phyloP scores from a whole-genome alignment of 2,113 vertebrate genomes.

The Crypturellus undulatus region DNA sequence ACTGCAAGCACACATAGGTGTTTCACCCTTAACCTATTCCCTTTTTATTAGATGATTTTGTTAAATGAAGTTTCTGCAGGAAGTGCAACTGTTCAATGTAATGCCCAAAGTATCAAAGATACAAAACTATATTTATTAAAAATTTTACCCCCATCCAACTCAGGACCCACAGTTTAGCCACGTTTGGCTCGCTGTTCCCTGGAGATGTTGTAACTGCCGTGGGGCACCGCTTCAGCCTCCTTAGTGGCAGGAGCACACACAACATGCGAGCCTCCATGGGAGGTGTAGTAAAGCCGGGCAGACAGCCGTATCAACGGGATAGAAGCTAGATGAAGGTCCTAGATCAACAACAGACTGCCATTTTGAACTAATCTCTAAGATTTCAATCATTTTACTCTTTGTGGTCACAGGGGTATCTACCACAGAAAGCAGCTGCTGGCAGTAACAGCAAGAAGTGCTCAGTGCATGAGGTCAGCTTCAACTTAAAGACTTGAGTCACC shows the following conservation, averaged over 20 bases:
- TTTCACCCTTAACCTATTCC: not conserved
- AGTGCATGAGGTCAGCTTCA: not conserved
- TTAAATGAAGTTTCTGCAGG: not conserved
- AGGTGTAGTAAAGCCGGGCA: not conserved
- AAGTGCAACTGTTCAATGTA: not conserved
- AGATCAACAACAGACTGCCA: accelerated
- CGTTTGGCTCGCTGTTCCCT: not conserved
- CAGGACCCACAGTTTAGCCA: not conserved
- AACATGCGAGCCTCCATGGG: not conserved
- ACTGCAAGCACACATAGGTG: not conserved
- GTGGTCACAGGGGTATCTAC: accelerated
- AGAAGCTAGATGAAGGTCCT: not conserved
- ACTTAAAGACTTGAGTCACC: not conserved
- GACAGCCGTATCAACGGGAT: not conserved
- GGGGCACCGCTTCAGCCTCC: too few species aligned
- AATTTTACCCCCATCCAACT: too few species aligned
- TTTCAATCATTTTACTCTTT: not conserved
- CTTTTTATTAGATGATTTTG: not conserved
- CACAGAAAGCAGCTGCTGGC: not conserved
- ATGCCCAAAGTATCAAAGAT: not conserved
- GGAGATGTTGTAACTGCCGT: too few species aligned
- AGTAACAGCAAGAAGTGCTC: not conserved
- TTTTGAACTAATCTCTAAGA: not conserved
- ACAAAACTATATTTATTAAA: not conserved
- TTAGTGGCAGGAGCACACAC: not conserved